Percentiles rank a stretch among this genome's conserved stretches.
phyloP scores from a whole-genome alignment of 1,140 invertebrate species.

The Drosophila sechellia region DNA sequence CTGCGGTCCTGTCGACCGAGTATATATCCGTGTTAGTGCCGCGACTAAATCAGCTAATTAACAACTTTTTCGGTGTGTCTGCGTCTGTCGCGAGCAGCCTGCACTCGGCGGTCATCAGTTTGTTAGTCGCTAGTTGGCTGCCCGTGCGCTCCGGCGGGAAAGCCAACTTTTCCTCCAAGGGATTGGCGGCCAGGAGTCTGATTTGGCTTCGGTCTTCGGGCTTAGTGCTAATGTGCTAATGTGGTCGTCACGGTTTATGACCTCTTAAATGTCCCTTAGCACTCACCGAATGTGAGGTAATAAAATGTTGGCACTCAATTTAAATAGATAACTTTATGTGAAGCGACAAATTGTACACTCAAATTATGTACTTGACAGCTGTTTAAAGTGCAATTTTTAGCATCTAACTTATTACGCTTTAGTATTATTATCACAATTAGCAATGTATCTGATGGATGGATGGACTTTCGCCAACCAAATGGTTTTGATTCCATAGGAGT shows the following conservation, averaged over 20 bases:
- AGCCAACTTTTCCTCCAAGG: constrained; percentile 13
- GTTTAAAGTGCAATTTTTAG: not conserved
- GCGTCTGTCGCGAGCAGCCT: constrained; percentile 27
- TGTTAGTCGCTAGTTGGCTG: constrained; percentile 36
- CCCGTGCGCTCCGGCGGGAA: constrained; percentile 13
- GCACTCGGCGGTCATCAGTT: constrained; percentile 70
- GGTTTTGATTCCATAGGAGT: no score
- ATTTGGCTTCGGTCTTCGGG: constrained; percentile 10
- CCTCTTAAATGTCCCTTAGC: constrained; percentile 26
- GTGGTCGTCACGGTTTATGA: constrained; percentile 23
- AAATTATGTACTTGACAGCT: not conserved
- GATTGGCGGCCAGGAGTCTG: not conserved
- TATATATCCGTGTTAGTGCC: constrained; percentile 14
- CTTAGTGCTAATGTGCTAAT: constrained; percentile 31
- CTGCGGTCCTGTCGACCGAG: constrained; percentile 39
- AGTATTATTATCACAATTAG: no score
- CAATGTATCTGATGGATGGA: no score
- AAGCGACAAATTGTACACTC: not conserved
- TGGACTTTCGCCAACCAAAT: no score
- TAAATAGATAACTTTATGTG: not conserved
- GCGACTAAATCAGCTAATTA: constrained; percentile 81
- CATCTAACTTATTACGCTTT: no score
- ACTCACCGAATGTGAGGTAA: not conserved
- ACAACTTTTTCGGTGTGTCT: constrained; percentile 63
- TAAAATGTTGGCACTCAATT: not conserved